phyloP scores from a whole-genome alignment of 2,888 invertebrate genomes.

The Troglohyphantes excavatus region DNA sequence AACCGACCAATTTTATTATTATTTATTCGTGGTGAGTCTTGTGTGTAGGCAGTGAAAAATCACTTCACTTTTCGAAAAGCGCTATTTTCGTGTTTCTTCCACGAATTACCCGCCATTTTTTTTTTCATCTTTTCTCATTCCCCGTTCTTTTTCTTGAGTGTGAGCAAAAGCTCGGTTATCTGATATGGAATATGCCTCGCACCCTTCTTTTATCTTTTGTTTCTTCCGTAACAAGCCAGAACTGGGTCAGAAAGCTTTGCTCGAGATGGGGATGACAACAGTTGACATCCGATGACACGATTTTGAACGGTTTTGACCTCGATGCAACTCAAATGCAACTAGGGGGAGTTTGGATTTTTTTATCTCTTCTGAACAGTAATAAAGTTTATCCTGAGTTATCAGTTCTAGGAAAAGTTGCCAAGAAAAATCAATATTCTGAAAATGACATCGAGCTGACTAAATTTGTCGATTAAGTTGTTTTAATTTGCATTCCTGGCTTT shows the following conservation, averaged over 20 bases:
- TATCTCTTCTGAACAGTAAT: too few relatives aligned
- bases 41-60: neutral
- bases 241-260: neutral
- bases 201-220: neutral
- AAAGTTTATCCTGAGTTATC: too few relatives aligned
- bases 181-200: neutral
- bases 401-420: too few relatives aligned
- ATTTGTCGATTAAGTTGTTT: too few relatives aligned
- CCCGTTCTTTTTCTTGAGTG: neutral
- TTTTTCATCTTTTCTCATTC: neutral
- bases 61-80: neutral
- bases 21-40: neutral
- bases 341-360: too few relatives aligned
- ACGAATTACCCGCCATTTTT: neutral
- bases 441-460: too few relatives aligned
- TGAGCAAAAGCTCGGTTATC: neutral
- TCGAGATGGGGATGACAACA: neutral
- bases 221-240: neutral
- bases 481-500: too few relatives aligned
- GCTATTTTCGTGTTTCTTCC: neutral
- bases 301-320: conserved; percentile 3
- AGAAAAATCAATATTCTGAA: too few relatives aligned
- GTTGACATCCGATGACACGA: neutral
- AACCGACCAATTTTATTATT: neutral
- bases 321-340: neutral